Evolutionary conservation across 1,140 invertebrate species (phyloP).

Genomic region (Pemphigus obesinymphae): DNA sequence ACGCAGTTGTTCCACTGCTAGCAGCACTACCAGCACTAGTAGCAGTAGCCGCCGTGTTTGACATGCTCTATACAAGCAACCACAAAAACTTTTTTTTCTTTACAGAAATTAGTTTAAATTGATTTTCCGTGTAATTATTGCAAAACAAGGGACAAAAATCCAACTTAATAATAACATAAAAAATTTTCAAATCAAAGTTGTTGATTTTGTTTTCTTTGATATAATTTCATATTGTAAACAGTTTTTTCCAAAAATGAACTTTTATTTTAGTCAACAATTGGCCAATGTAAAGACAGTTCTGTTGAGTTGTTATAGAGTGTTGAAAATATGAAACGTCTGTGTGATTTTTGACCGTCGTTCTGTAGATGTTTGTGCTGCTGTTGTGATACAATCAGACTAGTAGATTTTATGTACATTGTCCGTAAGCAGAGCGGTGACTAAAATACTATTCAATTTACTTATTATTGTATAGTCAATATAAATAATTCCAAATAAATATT

Average conservation of each 20-base stretch:
- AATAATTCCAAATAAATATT: not conserved
- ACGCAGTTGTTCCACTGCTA: not conserved
- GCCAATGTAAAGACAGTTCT: not conserved
- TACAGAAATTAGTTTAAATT: not conserved
- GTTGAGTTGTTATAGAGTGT: not conserved
- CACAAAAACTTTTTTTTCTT: not conserved
- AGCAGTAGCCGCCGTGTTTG: constrained; percentile 28
- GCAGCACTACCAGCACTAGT: constrained; percentile 2
- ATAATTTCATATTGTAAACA: constrained; percentile 6
- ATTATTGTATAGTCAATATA: not conserved
- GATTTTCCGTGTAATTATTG: not conserved
- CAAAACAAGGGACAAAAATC: not conserved
- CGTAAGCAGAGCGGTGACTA: not conserved
- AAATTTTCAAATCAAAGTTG: too few relatives aligned
- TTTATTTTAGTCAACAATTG: not conserved
- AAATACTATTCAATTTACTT: constrained; percentile 1
- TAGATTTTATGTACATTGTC: constrained; percentile 30
- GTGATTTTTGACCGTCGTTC: not conserved
- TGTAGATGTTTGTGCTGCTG: not conserved
- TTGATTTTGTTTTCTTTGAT: not conserved
- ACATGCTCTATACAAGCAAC: constrained; percentile 35
- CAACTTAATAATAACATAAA: not conserved
- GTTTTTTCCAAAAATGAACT: not conserved
- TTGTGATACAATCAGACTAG: not conserved
- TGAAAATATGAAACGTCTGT: not conserved